Conservation (phyloP, 2,797 vertebrate genomes). For the Macroramphosus scolopax region DNA sequence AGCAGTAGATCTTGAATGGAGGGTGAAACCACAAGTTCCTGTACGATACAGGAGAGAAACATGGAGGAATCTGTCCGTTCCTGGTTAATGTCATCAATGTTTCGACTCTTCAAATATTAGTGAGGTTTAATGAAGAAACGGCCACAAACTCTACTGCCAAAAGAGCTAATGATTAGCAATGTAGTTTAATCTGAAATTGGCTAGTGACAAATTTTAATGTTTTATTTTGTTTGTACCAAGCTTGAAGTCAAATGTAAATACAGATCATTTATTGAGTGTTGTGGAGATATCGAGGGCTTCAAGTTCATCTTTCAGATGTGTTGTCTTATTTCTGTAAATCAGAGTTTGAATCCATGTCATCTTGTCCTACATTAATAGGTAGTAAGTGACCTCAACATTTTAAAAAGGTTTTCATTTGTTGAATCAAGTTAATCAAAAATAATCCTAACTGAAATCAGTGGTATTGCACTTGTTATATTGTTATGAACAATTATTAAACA, state of each 20-base stretch:
- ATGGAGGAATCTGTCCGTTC: constrained; percentile 57
- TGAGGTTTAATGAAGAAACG: constrained; percentile 35
- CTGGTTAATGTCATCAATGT: constrained; percentile 9
- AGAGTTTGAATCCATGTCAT: neutral
- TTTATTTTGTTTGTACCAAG: neutral
- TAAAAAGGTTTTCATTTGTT: too few relatives aligned
- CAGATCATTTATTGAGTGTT: neutral
- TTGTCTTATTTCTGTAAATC: constrained; percentile 9
- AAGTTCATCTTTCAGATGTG: constrained; percentile 12
- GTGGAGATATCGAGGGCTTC: too few relatives aligned
- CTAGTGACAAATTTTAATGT: too few relatives aligned
- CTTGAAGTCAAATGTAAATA: constrained; percentile 24
- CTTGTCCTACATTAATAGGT: constrained; percentile 5
- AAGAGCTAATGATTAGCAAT: neutral
- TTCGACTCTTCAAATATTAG: constrained; percentile 39
- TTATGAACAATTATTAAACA: constrained; percentile 13
- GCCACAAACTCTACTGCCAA: too few relatives aligned
- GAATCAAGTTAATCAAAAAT: too few relatives aligned
- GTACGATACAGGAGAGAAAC: constrained; percentile 59
- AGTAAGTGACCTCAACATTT: too few relatives aligned
- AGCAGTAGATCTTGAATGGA: constrained; percentile 23
- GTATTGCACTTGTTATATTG: neutral
- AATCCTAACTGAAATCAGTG: too few relatives aligned
- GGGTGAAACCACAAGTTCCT: constrained; percentile 27
- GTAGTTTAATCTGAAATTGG: neutral